These are phyloP conservation scores for Crioceris asparagi DNA, from an alignment of 2,888 invertebrate species.

Conservation along the genomic window DNA sequence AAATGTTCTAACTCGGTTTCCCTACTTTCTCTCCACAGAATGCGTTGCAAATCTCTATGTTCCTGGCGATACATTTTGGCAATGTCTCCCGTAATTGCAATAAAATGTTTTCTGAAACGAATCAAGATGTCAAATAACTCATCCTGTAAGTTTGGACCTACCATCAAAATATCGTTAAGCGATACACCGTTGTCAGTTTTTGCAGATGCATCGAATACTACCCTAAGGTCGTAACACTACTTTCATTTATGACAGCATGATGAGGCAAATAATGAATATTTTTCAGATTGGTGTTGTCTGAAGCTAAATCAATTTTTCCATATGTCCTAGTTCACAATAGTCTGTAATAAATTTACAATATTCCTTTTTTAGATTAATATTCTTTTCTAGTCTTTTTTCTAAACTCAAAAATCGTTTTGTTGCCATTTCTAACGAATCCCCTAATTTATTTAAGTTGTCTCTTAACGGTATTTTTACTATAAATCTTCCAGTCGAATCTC, in stretches of 20 bases:
- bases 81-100: constrained; percentile 6
- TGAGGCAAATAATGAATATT: not conserved
- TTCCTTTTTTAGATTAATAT: constrained; percentile 7
- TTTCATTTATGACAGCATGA: not conserved
- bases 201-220: constrained; percentile 10
- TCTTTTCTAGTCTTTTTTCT: constrained; percentile 7
- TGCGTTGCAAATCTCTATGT: not conserved
- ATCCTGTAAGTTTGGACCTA: constrained; percentile 13
- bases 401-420: constrained; percentile 6
- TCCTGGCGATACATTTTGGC: not conserved
- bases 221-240: constrained; percentile 4
- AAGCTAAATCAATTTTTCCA: constrained; percentile 5
- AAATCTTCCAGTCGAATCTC: constrained; percentile 4
- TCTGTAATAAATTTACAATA: constrained; percentile 12
- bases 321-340: constrained; percentile 11
- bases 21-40: not conserved
- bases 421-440: constrained; percentile 6
- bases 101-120: constrained; percentile 4
- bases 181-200: constrained; percentile 10
- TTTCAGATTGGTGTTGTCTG: constrained; percentile 1
- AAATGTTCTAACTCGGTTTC: constrained; percentile 6
- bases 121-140: constrained; percentile 8
- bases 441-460: not conserved
- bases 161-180: constrained; percentile 16
- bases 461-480: constrained; percentile 7